phyloP scores from a whole-genome alignment of 37 sponge, comb jelly and placozoan species.

The Cliona cf. orientalis region DNA sequence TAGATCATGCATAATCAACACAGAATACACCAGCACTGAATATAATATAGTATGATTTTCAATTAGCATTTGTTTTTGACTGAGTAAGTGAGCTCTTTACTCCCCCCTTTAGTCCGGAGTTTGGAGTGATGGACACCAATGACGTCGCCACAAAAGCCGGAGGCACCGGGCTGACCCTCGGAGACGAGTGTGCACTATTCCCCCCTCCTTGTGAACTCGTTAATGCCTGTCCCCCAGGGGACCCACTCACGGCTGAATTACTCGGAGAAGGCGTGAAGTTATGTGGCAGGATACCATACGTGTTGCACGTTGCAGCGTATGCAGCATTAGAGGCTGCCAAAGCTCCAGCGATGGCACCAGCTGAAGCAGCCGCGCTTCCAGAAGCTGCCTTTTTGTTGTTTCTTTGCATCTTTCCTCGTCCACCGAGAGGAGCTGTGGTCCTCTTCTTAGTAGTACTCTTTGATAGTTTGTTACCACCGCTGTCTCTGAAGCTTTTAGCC shows the following conservation, averaged over 20 bases:
- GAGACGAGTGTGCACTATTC: conserved; percentile 53
- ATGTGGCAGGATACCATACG: conserved; percentile 7
- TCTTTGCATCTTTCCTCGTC: conserved; percentile 48
- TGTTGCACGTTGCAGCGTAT: conserved; percentile 37
- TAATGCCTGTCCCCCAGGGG: not conserved
- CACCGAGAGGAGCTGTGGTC: conserved; percentile 45
- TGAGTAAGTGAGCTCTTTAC: no score
- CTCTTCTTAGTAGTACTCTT: not conserved
- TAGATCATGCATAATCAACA: no score
- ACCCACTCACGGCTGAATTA: not conserved
- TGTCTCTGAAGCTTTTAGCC: not conserved
- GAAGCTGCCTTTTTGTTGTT: conserved; percentile 31
- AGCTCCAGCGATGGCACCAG: conserved; percentile 78
- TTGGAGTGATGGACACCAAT: conserved; percentile 22
- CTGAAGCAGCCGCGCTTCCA: conserved; percentile 78
- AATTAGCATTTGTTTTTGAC: no score
- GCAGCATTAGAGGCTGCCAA: conserved; percentile 70
- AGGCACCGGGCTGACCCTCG: conserved; percentile 49
- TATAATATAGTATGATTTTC: no score
- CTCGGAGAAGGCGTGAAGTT: conserved; percentile 11
- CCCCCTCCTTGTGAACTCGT: not conserved
- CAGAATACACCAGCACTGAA: no score
- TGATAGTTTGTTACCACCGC: not conserved
- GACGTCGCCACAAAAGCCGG: conserved; percentile 20
- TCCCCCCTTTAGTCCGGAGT: no score